These are phyloP conservation scores for Prolemur simus DNA, from an alignment of 2,113 vertebrate genomes.

Conservation along the genomic window DNA sequence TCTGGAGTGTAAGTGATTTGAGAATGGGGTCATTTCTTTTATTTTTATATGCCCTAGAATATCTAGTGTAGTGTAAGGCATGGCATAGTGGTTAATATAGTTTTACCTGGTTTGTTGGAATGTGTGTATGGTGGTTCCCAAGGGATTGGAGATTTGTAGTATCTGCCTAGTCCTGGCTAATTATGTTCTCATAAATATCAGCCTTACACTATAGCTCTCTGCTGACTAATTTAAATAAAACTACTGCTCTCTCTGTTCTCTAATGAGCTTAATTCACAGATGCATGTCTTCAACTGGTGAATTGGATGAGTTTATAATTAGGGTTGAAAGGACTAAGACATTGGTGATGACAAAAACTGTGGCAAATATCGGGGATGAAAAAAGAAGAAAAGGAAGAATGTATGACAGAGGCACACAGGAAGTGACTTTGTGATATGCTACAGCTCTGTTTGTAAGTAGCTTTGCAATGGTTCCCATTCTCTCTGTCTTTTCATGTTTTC, in stretches of 20 bases:
- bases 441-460: not conserved
- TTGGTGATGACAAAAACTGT: not conserved
- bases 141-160: not conserved
- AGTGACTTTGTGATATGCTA: not conserved
- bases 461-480: not conserved
- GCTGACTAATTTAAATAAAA: constrained; percentile 60
- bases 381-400: not conserved
- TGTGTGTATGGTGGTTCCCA: not conserved
- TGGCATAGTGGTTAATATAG: not conserved
- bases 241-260: constrained; percentile 31
- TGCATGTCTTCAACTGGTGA: not conserved
- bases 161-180: constrained; percentile 34
- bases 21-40: not conserved
- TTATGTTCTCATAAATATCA: constrained; percentile 50
- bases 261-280: constrained; percentile 56
- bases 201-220: constrained; percentile 45
- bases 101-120: not conserved
- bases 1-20: not conserved
- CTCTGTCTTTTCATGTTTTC: not conserved
- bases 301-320: constrained; percentile 42
- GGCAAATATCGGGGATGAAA: not conserved
- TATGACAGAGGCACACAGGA: not conserved
- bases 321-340: not conserved
- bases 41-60: not conserved
- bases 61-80: not conserved